phyloP scores from a whole-genome alignment of 2,113 vertebrate species.

The Leucosticte australis region DNA sequence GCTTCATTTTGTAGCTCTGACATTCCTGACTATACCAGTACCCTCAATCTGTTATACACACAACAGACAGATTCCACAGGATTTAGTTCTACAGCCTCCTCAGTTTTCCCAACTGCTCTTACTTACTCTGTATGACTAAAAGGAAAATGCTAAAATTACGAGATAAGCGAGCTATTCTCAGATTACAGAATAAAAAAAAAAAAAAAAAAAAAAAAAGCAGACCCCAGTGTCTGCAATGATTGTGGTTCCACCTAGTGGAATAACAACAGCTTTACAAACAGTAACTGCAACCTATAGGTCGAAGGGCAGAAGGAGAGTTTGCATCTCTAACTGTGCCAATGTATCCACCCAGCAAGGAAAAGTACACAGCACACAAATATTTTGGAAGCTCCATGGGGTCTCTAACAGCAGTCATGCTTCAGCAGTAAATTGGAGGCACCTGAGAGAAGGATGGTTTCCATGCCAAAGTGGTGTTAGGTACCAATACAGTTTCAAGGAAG shows the following conservation, averaged over 20 bases:
- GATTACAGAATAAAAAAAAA: background rate
- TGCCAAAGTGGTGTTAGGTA: background rate
- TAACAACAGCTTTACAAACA: background rate
- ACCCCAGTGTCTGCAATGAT: background rate
- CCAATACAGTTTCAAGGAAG: background rate
- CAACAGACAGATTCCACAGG: background rate
- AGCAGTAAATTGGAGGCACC: background rate
- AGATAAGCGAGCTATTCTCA: background rate
- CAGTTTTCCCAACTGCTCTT: background rate
- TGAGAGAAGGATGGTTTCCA: background rate
- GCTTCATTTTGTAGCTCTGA: background rate
- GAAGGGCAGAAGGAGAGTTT: background rate
- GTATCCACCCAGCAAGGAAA: background rate
- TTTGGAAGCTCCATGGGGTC: background rate
- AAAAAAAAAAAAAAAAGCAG: background rate
- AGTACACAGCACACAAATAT: background rate
- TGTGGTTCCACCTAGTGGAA: constrained; percentile 69
- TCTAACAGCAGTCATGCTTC: background rate
- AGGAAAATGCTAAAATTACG: background rate
- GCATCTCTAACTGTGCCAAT: background rate
- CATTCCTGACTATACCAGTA: background rate
- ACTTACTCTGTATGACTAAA: background rate
- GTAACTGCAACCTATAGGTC: background rate
- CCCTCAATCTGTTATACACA: fast-evolving
- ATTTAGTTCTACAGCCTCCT: background rate